Evolutionary conservation across 2,888 invertebrate species (phyloP).

Genomic region (Acanthococcus lagerstroemiae): DNA sequence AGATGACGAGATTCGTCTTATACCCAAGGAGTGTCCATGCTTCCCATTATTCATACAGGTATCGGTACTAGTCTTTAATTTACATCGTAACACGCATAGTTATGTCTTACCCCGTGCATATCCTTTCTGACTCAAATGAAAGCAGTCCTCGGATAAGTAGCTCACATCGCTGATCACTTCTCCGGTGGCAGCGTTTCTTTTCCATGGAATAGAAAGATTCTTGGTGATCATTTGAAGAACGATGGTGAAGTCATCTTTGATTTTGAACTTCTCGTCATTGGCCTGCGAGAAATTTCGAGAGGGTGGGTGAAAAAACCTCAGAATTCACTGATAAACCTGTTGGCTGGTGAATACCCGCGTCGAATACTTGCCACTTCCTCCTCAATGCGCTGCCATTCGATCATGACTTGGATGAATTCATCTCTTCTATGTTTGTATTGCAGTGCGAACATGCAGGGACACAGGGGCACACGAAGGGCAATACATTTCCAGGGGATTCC

Average conservation of each 20-base stretch:
- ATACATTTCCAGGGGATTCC: constrained; percentile 44
- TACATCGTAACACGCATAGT: no score
- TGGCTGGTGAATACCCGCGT: no score
- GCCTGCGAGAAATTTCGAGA: constrained; percentile 45
- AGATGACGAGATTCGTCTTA: no score
- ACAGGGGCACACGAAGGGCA: constrained; percentile 44
- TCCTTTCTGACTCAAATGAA: constrained; percentile 53
- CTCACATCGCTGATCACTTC: constrained; percentile 45
- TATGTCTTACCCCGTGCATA: constrained; percentile 48
- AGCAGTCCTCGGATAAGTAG: constrained; percentile 52
- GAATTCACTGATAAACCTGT: no score
- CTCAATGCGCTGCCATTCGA: constrained; percentile 48
- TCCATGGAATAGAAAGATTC: constrained; percentile 41
- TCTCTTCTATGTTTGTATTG: constrained; percentile 39
- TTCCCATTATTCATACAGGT: no score
- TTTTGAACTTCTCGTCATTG: constrained; percentile 54
- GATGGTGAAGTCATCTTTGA: constrained; percentile 51
- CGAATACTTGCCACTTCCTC: constrained; percentile 43
- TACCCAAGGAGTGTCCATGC: no score
- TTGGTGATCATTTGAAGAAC: constrained; percentile 54
- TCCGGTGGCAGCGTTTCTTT: constrained; percentile 32
- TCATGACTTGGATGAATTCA: constrained; percentile 45
- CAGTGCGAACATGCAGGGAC: constrained; percentile 49
- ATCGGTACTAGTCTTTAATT: no score
- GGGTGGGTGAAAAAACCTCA: no score